Percentiles rank a stretch among this genome's conserved stretches.
Conservation (phyloP, 1,140 invertebrate species). For the Drosophila melanica region DNA sequence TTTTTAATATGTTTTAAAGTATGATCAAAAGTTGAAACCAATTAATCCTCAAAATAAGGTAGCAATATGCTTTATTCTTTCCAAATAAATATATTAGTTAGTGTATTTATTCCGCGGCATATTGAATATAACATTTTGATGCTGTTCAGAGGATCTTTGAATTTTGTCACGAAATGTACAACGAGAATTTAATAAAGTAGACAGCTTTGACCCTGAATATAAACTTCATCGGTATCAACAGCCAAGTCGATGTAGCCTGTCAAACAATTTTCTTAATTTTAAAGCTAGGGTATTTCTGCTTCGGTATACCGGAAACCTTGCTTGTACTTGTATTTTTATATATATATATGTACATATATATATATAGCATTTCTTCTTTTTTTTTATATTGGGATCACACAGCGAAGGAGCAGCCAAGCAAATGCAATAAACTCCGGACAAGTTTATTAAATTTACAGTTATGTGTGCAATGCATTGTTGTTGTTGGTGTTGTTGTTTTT, state of each 20-base stretch:
- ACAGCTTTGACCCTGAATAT: neutral
- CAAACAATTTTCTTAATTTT: too few relatives aligned
- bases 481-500: slow-evolving; percentile 25
- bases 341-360: neutral
- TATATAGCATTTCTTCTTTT: slow-evolving; percentile 14
- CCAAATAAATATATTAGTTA: too few relatives aligned
- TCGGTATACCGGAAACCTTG: neutral
- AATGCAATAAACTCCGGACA: slow-evolving; percentile 74
- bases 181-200: neutral
- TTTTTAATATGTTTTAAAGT: too few relatives aligned
- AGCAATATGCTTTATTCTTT: too few relatives aligned
- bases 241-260: too few relatives aligned
- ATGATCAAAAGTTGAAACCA: too few relatives aligned
- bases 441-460: slow-evolving; percentile 77
- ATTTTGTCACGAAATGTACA: too few relatives aligned
- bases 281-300: neutral
- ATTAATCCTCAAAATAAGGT: too few relatives aligned
- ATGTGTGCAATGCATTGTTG: slow-evolving; percentile 47
- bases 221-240: too few relatives aligned
- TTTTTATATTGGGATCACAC: slow-evolving; percentile 45
- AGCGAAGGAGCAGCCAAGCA: slow-evolving; percentile 48
- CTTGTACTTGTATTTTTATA: neutral
- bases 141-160: too few relatives aligned
- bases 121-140: too few relatives aligned
- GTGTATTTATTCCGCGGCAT: too few relatives aligned